phyloP scores from a whole-genome alignment of 2,888 invertebrate species.

The Dasysyrphus tricinctus region DNA sequence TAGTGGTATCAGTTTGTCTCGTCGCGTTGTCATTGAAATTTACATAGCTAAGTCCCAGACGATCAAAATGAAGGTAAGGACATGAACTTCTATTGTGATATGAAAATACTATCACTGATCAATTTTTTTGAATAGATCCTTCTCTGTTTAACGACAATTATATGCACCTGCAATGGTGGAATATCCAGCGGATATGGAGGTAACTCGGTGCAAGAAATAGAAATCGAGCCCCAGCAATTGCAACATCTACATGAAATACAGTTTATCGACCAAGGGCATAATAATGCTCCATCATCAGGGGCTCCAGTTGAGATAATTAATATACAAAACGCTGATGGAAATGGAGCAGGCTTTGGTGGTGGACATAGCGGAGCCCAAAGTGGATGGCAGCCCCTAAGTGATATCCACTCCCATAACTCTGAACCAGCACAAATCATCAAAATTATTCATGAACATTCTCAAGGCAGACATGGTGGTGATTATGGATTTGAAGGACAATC shows the following conservation, averaged over 20 bases:
- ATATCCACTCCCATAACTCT: not conserved
- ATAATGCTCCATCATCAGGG: not conserved
- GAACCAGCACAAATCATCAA: constrained; percentile 57
- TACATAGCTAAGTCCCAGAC: constrained; percentile 36
- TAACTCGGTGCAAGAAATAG: constrained; percentile 10
- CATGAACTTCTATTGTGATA: not conserved
- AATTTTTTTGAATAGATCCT: constrained; percentile 33
- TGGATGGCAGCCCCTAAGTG: not conserved
- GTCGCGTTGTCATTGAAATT: constrained; percentile 63
- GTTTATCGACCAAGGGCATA: constrained; percentile 5
- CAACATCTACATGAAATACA: constrained; percentile 22
- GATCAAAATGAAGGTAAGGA: constrained; percentile 68
- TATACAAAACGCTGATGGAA: constrained; percentile 13
- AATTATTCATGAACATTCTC: constrained; percentile 48
- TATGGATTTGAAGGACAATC: constrained; percentile 17
- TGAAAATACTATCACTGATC: not conserved
- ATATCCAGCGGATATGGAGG: constrained; percentile 41
- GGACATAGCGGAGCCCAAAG: constrained; percentile 18
- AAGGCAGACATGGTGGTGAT: not conserved
- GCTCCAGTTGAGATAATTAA: constrained; percentile 48
- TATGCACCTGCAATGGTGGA: constrained; percentile 57
- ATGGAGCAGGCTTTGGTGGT: not conserved
- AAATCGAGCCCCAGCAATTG: constrained; percentile 37
- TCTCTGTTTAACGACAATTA: constrained; percentile 37
- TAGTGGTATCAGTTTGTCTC: constrained; percentile 72